These are phyloP conservation scores for Serrognathus titanus DNA, from an alignment of 2,888 invertebrate species.

Conservation along the genomic window DNA sequence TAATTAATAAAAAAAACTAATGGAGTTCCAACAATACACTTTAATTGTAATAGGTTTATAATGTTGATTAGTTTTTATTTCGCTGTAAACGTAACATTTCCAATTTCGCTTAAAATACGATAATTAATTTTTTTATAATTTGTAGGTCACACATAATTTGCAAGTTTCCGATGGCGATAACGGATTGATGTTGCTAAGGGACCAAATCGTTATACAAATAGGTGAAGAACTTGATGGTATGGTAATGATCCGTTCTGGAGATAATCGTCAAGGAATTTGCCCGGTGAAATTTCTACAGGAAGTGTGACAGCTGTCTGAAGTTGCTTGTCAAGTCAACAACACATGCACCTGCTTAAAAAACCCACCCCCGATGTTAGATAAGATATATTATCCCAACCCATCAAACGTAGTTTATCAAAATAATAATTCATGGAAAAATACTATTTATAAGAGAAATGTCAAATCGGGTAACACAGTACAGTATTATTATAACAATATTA, in stretches of 20 bases:
- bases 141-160: constrained; percentile 65
- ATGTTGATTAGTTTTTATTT: neutral
- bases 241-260: constrained; percentile 89
- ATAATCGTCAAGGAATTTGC: constrained; percentile 89
- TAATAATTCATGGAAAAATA: constrained; percentile 27
- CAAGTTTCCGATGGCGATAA: constrained; percentile 85
- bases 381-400: constrained; percentile 42
- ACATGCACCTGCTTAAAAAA: constrained; percentile 34
- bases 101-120: too few relatives aligned
- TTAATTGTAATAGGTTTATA: too few relatives aligned
- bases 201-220: constrained; percentile 90
- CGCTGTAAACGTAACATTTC: neutral
- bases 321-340: constrained; percentile 39
- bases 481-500: constrained; percentile 48
- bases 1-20: too few relatives aligned
- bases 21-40: too few relatives aligned
- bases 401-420: constrained; percentile 32
- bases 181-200: constrained; percentile 76
- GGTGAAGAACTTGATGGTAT: constrained; percentile 92
- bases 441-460: constrained; percentile 32
- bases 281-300: constrained; percentile 93
- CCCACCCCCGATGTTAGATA: constrained; percentile 31
- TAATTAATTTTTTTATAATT: constrained; percentile 5
- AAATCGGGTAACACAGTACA: constrained; percentile 40
- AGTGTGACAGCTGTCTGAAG: constrained; percentile 72